Percentiles rank a stretch among this genome's conserved stretches.
phyloP scores from a whole-genome alignment of 2,113 vertebrate genomes.

The Sorex araneus region DNA sequence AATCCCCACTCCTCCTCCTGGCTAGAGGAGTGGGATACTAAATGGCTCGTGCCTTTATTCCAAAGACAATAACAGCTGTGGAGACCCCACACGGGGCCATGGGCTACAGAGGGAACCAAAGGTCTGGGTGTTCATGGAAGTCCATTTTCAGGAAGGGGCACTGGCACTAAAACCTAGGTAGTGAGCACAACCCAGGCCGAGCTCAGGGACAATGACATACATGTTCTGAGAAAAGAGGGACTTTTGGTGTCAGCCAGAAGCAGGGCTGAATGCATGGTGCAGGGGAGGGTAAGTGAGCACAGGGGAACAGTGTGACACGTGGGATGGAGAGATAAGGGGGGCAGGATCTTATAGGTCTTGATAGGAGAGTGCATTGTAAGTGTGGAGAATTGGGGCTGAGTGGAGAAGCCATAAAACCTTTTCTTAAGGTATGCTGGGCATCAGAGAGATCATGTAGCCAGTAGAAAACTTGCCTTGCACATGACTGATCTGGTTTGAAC shows the following conservation, averaged over 20 bases:
- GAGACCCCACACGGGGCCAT: fast-evolving
- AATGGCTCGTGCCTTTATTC: neutral
- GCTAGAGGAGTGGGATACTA: neutral
- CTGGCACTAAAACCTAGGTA: neutral
- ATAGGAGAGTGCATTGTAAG: neutral
- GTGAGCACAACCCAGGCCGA: neutral
- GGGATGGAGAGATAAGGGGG: neutral
- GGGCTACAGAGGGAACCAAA: neutral
- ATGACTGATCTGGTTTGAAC: too few species aligned
- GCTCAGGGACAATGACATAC: neutral
- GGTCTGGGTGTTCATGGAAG: neutral
- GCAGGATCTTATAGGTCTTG: neutral
- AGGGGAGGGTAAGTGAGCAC: fast-evolving
- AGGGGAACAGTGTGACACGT: fast-evolving
- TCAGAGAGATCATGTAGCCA: too few species aligned
- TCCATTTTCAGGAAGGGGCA: neutral
- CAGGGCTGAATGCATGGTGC: fast-evolving
- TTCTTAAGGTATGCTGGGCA: neutral
- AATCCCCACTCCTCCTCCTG: neutral
- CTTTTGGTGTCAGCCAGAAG: neutral
- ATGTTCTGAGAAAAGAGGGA: neutral
- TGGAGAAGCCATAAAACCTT: neutral
- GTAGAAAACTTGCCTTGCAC: too few species aligned
- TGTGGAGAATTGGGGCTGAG: neutral
- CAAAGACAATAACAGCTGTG: neutral